phyloP scores from a whole-genome alignment of 2,113 vertebrate genomes.

The Tringa solitaria region DNA sequence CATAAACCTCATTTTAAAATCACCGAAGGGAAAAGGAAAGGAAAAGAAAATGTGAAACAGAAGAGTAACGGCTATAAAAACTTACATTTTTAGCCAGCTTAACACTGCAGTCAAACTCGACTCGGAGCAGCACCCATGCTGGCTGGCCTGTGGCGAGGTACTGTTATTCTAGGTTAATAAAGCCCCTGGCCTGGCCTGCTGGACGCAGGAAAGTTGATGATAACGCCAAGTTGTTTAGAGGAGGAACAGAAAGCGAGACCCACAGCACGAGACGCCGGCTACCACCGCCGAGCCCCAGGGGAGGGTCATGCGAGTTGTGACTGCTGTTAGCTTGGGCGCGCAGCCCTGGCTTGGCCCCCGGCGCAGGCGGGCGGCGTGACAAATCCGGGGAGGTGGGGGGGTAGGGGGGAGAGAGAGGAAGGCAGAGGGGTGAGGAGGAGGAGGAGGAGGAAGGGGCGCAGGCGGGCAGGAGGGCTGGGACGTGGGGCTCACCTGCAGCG shows the following conservation, averaged over 20 bases:
- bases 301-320: neutral
- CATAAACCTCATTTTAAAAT: neutral
- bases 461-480: neutral
- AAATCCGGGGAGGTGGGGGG: no score
- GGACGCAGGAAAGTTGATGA: neutral
- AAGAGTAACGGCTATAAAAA: slow-evolving; percentile 20
- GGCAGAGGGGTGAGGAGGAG: neutral
- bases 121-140: slow-evolving; percentile 25
- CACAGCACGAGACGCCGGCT: neutral
- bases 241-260: neutral
- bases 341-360: neutral
- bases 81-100: slow-evolving; percentile 1
- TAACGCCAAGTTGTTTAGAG: slow-evolving; percentile 17
- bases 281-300: neutral
- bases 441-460: neutral
- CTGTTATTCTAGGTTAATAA: neutral
- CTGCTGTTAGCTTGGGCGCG: neutral
- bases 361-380: neutral
- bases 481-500: neutral
- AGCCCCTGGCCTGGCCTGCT: neutral
- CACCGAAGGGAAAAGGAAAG: neutral
- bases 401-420: neutral
- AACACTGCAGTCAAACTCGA: neutral
- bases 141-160: neutral
- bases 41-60: neutral